Evolutionary conservation across 2,797 vertebrate genomes (phyloP).

Genomic region (Gadopsis bispinosus): DNA sequence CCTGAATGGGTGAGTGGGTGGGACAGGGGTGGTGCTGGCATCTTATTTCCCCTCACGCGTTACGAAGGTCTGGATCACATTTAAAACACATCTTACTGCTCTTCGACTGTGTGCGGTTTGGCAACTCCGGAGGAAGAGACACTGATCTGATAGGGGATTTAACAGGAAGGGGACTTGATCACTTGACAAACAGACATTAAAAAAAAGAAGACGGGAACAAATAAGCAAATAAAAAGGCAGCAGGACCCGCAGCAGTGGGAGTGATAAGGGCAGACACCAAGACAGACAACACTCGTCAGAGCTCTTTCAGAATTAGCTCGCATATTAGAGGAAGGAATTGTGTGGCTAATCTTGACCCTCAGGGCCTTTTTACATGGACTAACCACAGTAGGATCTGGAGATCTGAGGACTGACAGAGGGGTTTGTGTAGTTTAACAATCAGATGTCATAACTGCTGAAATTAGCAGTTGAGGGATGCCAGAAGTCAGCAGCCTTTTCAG

Average conservation of each 20-base stretch:
- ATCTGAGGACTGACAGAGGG: conserved; percentile 5
- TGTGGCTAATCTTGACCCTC: conserved; percentile 21
- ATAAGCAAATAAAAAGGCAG: conserved; percentile 49
- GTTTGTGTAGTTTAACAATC: conserved; percentile 13
- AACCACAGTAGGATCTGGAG: conserved; percentile 22
- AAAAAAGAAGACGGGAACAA: conserved; percentile 34
- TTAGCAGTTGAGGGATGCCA: neutral
- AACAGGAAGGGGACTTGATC: conserved; percentile 48
- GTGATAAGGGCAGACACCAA: conserved; percentile 35
- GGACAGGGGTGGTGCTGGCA: conserved; percentile 63
- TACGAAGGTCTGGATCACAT: conserved; percentile 94
- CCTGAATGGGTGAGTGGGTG: conserved; percentile 37
- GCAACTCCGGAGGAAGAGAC: conserved; percentile 58
- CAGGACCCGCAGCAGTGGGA: conserved; percentile 34
- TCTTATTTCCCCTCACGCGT: conserved; percentile 73
- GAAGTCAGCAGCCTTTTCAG: conserved; percentile 8
- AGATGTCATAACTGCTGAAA: conserved; percentile 29
- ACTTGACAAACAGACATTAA: conserved; percentile 48
- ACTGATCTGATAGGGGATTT: conserved; percentile 53
- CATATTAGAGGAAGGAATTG: conserved; percentile 26
- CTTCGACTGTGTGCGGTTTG: conserved; percentile 58
- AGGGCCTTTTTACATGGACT: conserved; percentile 15
- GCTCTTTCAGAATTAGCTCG: conserved; percentile 15
- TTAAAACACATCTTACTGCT: conserved; percentile 93
- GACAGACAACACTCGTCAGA: conserved; percentile 8